Evolutionary conservation across 2,797 vertebrate genomes (phyloP), one percentile per base, ranked within the genome.

Genomic region (Pempheris klunzingeri): DNA sequence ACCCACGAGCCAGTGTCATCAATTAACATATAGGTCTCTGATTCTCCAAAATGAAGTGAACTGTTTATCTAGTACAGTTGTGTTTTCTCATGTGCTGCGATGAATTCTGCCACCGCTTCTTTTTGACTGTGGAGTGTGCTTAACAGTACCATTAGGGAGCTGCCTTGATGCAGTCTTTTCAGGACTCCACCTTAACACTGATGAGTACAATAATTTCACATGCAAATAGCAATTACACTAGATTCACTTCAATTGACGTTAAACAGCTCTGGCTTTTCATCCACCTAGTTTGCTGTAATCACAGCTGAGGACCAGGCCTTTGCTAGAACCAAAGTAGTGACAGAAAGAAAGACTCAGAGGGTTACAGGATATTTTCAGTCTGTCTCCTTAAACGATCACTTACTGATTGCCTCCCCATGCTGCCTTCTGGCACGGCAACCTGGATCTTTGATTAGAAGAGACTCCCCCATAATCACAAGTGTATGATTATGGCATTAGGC

Each of bases 401-500:
- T 82, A 69, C 89, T 93, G 90, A 94, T 93, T 93, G 90, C 90
- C 86, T 90, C 80, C 81, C 70, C 2, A 17, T 68, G 73, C 79
- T 62, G 77, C 84, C 73, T 88, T 89, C 85, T 92, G 91, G 86
- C 88, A 87, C 59, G 52, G 77, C 80, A 85, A 80, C 87, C 74
- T 39, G 80, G 73, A 74, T 88, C 84, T 94, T 92, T 94, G 93
- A 94, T 94, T 93, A 94, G 90, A 89, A 90, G 84, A 91, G 88
- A 93, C 88, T 89, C 83, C 82, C 88, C 88, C 80, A 83, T 92
- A 91, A 91, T 93, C 91, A 93, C 92, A 91, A 94, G 93, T 93
- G 92, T 94, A 94, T 95, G 94, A 96, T 95, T 94, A 94, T 92
- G 91, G 92, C 92, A 95, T 95, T 95, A 95, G 89, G 90, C 85